A percentile compares a stretch with the other conserved stretches of the same genome.
phyloP scores from a whole-genome alignment of 2,888 invertebrate genomes.

The Tribolium freemani region DNA sequence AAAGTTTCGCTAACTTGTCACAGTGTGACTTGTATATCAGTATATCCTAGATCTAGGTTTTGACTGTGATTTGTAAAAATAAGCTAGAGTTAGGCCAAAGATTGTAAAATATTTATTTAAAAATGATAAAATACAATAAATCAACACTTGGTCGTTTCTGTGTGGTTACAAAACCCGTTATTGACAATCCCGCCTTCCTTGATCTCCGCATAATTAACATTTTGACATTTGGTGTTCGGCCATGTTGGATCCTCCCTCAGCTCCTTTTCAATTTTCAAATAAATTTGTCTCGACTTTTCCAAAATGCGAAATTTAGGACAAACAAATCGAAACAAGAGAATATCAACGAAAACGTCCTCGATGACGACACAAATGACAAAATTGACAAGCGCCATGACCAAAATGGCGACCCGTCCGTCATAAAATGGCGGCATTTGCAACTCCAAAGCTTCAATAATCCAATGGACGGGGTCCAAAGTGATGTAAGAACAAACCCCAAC shows the following conservation, averaged over 20 bases:
- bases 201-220: not conserved
- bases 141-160: conserved; percentile 1
- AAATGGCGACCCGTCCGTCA: conserved; percentile 64
- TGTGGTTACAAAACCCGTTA: conserved; percentile 43
- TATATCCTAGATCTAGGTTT: not conserved
- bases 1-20: too few species aligned
- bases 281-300: conserved; percentile 47
- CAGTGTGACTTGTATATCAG: not conserved
- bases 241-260: conserved; percentile 48
- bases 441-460: conserved; percentile 73
- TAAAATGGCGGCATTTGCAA: conserved; percentile 76
- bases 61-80: not conserved
- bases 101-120: not conserved
- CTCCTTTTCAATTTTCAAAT: conserved; percentile 48
- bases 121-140: not conserved
- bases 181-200: conserved; percentile 44
- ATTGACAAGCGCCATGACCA: conserved; percentile 70
- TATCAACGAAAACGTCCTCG: conserved; percentile 73
- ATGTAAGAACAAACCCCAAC: conserved; percentile 70
- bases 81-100: not conserved
- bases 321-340: conserved; percentile 70
- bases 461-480: conserved; percentile 68
- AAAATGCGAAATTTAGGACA: conserved; percentile 66
- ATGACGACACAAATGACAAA: conserved; percentile 72
- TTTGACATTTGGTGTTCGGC: conserved; percentile 34